These are phyloP conservation scores for Trichomalopsis sarcophagae DNA, from an alignment of 1,140 invertebrate species.

Conservation along the genomic window DNA sequence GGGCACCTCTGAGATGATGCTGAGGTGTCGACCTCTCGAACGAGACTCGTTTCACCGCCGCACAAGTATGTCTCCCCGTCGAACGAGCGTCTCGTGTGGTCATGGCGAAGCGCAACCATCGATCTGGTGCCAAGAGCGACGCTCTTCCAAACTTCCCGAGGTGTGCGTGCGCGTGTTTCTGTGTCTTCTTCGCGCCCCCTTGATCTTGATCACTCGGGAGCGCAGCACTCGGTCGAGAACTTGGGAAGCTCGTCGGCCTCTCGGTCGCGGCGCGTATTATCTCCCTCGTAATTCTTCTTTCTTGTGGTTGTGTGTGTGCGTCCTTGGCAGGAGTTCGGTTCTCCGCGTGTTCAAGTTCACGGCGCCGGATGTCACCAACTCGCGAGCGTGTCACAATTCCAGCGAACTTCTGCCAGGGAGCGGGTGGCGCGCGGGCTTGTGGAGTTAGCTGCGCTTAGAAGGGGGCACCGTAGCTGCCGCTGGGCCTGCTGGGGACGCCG, in stretches of 20 bases:
- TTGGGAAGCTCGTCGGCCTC: slow-evolving; percentile 7
- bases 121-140: background rate
- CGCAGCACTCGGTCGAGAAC: slow-evolving; percentile 30
- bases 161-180: background rate
- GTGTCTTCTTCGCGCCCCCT: background rate
- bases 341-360: background rate
- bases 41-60: background rate
- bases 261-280: slow-evolving; percentile 7
- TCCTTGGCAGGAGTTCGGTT: slow-evolving; percentile 18
- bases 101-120: slow-evolving; percentile 39
- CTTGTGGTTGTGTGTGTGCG: background rate
- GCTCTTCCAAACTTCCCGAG: slow-evolving; percentile 4
- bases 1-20: background rate
- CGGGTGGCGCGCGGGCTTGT: background rate
- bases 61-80: background rate
- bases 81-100: slow-evolving; percentile 9
- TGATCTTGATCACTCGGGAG: slow-evolving; percentile 17
- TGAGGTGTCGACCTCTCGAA: background rate
- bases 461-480: slow-evolving; percentile 67
- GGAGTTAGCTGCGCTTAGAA: slow-evolving; percentile 55
- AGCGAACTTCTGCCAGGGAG: background rate
- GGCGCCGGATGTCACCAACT: background rate
- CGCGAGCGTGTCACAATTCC: background rate
- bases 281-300: background rate
- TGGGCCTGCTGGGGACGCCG: slow-evolving; percentile 65